Evolutionary conservation across 2,113 vertebrate genomes (phyloP).

Genomic region (Caranx ignobilis): DNA sequence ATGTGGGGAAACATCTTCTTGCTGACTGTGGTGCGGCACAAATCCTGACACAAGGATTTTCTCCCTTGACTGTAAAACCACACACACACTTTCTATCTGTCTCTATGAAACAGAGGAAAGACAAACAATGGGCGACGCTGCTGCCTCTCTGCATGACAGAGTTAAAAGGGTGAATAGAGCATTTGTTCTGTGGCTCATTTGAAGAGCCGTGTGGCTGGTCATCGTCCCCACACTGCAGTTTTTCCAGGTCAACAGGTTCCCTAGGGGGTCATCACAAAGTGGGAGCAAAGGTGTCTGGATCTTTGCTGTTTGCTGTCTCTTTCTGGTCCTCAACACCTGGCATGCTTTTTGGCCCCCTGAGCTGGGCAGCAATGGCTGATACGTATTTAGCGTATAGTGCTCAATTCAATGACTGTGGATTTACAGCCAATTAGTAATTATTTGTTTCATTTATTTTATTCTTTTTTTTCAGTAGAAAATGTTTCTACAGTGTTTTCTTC

Average conservation of each 20-base stretch:
- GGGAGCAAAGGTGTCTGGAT: not conserved
- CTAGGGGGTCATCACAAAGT: not conserved
- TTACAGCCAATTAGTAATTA: no score
- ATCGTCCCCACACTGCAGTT: constrained; percentile 51
- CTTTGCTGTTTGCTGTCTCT: not conserved
- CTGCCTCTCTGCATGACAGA: constrained; percentile 27
- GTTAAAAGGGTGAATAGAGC: constrained; percentile 34
- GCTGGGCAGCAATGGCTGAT: not conserved
- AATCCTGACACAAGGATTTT: constrained; percentile 29
- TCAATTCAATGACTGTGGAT: no score
- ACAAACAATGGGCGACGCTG: constrained; percentile 49
- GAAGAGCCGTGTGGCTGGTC: constrained; percentile 1
- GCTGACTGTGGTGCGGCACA: constrained; percentile 36
- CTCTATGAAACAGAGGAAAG: constrained; percentile 56
- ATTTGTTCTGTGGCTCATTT: constrained; percentile 37
- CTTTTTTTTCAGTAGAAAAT: no score
- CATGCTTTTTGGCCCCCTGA: no score
- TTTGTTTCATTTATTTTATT: no score
- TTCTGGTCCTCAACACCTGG: not conserved
- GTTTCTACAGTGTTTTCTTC: no score
- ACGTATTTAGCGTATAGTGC: no score
- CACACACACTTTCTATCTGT: constrained; percentile 15
- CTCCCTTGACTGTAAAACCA: constrained; percentile 14
- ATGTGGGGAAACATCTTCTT: not conserved
- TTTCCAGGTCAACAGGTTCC: constrained; percentile 65